phyloP scores from a whole-genome alignment of 2,113 vertebrate genomes.

The Scytalopus superciliaris region DNA sequence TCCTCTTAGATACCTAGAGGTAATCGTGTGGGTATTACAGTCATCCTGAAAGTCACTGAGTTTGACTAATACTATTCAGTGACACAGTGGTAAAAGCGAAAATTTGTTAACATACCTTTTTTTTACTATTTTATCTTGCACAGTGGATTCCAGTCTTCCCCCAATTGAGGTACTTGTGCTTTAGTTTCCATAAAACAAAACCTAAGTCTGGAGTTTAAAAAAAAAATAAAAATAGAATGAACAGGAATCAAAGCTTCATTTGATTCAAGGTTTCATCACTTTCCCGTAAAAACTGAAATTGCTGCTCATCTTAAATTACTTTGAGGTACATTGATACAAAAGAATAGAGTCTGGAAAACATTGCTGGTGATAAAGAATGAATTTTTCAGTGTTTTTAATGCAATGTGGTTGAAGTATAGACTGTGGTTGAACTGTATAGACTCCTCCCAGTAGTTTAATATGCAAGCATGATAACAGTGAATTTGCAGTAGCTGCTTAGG shows the following conservation, averaged over 20 bases:
- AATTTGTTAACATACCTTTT: background rate
- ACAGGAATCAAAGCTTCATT: background rate
- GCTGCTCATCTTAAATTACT: background rate
- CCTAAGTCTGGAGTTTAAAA: background rate
- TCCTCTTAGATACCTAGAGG: background rate
- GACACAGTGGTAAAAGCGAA: background rate
- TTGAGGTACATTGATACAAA: background rate
- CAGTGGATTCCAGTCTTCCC: background rate
- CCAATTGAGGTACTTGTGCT: background rate
- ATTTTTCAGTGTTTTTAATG: background rate
- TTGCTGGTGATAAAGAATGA: background rate
- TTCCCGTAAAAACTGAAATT: background rate
- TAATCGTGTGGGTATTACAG: background rate
- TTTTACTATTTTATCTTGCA: background rate
- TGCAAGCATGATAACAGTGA: background rate
- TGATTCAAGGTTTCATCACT: background rate
- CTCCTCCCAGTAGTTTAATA: background rate
- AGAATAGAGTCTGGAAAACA: background rate
- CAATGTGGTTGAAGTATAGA: background rate
- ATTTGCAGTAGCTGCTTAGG: background rate
- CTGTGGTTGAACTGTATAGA: background rate
- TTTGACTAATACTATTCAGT: background rate
- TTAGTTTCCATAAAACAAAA: background rate
- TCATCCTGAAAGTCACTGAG: background rate
- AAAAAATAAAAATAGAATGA: background rate